Conservation (phyloP, 2,888 invertebrate species). For the Conistra vaccinii region DNA sequence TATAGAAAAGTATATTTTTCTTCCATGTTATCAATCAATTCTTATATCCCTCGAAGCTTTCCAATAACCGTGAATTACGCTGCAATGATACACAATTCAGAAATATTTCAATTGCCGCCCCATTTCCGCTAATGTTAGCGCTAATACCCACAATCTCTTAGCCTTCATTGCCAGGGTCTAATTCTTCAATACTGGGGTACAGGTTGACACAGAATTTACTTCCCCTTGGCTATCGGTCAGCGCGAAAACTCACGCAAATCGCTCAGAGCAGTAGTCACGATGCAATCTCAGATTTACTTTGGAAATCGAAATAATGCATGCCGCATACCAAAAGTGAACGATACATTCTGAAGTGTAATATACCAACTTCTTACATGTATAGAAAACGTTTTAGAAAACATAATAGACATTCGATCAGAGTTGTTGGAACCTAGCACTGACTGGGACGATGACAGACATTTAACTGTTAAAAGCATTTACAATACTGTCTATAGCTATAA, state of each 20-base stretch:
- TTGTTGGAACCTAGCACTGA: constrained; percentile 14
- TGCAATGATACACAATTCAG: constrained; percentile 53
- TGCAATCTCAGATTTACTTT: constrained; percentile 68
- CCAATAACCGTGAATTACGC: constrained; percentile 39
- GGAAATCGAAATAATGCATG: constrained; percentile 65
- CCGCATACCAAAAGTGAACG: constrained; percentile 44
- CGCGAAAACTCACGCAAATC: constrained; percentile 73
- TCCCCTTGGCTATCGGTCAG: constrained; percentile 78
- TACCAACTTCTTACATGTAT: constrained; percentile 29
- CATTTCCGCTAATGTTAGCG: constrained; percentile 43
- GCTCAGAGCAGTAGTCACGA: constrained; percentile 66
- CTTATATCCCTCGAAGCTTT: constrained; percentile 5
- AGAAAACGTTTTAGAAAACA: constrained; percentile 26
- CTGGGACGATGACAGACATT: constrained; percentile 11
- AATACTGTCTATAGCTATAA: neutral
- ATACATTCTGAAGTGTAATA: constrained; percentile 38
- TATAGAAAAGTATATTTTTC: neutral
- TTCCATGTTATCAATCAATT: constrained; percentile 18
- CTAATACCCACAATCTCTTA: constrained; percentile 57
- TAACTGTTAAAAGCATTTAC: constrained; percentile 1
- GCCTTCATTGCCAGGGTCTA: constrained; percentile 44
- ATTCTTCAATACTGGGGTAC: constrained; percentile 47
- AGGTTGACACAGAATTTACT: constrained; percentile 67
- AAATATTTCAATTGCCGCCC: constrained; percentile 56
- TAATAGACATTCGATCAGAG: constrained; percentile 11